phyloP scores from a whole-genome alignment of 2,888 invertebrate species.

The Tethea ocularis region DNA sequence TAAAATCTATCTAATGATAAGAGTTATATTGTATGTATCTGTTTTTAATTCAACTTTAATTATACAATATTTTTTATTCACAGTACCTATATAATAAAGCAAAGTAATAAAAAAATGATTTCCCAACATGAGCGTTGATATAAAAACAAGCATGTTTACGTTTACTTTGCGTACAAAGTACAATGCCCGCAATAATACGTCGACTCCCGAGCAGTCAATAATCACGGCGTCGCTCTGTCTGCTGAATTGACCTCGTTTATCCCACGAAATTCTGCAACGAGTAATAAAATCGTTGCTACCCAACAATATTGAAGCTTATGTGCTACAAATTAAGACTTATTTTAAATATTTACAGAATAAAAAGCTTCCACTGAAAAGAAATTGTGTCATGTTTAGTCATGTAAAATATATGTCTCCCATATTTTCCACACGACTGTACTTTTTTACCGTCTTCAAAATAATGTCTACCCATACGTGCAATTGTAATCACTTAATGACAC shows the following conservation, averaged over 20 bases:
- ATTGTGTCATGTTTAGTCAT: not conserved
- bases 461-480: not conserved
- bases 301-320: conserved; percentile 1
- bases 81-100: too few relatives aligned
- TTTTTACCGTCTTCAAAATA: conserved; percentile 3
- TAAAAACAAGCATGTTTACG: not conserved
- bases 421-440: not conserved
- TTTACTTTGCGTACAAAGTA: conserved; percentile 1
- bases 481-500: not conserved
- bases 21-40: too few relatives aligned
- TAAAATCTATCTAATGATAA: too few relatives aligned
- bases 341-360: not conserved
- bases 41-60: too few relatives aligned
- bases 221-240: conserved; percentile 22
- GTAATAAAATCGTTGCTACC: not conserved
- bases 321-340: not conserved
- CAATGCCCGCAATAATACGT: not conserved
- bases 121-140: too few relatives aligned
- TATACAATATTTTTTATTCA: too few relatives aligned
- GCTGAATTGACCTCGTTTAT: conserved; percentile 18
- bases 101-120: too few relatives aligned
- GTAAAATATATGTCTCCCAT: not conserved
- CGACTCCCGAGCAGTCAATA: conserved; percentile 10
- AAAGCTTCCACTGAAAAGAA: not conserved
- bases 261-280: conserved; percentile 4